phyloP scores from a whole-genome alignment of 2,888 invertebrate species.

The Spialia ferax region DNA sequence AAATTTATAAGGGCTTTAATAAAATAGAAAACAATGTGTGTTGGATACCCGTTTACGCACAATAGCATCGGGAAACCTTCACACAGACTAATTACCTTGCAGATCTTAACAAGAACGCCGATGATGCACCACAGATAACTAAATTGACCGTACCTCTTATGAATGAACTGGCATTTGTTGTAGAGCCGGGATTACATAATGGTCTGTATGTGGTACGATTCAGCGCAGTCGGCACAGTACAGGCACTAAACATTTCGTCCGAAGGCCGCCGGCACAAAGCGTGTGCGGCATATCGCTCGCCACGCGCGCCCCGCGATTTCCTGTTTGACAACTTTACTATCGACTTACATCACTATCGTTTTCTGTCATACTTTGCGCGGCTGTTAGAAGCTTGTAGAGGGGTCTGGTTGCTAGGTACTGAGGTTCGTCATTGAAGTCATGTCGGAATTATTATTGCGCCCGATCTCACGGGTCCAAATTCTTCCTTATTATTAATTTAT shows the following conservation, averaged over 20 bases:
- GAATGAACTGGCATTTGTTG: conserved; percentile 79
- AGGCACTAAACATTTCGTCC: conserved; percentile 74
- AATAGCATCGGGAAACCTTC: conserved; percentile 54
- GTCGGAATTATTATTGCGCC: conserved; percentile 70
- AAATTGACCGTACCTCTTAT: conserved; percentile 66
- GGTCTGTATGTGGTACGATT: conserved; percentile 63
- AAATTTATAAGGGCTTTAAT: conserved; percentile 48
- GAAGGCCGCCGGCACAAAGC: conserved; percentile 79
- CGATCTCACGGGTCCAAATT: conserved; percentile 69
- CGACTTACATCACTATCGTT: conserved; percentile 85
- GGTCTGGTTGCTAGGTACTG: conserved; percentile 80
- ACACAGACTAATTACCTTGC: conserved; percentile 49
- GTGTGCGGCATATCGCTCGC: conserved; percentile 72
- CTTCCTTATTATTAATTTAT: conserved; percentile 75
- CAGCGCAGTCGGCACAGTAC: conserved; percentile 60
- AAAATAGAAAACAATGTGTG: conserved; percentile 57
- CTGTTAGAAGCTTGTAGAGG: conserved; percentile 81
- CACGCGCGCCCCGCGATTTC: conserved; percentile 83
- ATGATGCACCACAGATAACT: conserved; percentile 61
- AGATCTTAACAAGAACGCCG: conserved; percentile 54
- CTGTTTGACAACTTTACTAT: conserved; percentile 82
- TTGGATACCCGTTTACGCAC: conserved; percentile 44
- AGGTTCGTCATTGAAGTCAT: conserved; percentile 70
- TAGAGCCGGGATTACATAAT: conserved; percentile 74
- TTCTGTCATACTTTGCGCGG: conserved; percentile 79